These are phyloP conservation scores for Xestia xanthographa DNA, from an alignment of 2,888 invertebrate genomes.

Conservation along the genomic window DNA sequence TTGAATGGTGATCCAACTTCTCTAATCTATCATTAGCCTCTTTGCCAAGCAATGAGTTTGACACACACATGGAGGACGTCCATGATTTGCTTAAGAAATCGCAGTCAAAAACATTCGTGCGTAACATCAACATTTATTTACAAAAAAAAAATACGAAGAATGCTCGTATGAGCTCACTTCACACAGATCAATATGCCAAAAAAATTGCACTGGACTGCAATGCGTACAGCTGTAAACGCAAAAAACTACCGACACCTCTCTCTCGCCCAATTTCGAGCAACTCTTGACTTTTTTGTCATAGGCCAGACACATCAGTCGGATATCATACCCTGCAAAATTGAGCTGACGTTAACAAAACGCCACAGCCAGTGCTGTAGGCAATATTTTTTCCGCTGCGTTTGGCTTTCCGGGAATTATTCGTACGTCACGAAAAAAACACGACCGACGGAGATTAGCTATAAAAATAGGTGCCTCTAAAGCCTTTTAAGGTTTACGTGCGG, in stretches of 20 bases:
- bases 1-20: not conserved
- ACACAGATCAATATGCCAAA: slow-evolving; percentile 19
- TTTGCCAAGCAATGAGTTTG: not conserved
- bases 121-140: not conserved
- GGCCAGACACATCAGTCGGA: slow-evolving; percentile 68
- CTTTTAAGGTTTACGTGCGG: slow-evolving; percentile 22
- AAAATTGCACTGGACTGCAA: slow-evolving; percentile 23
- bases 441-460: slow-evolving; percentile 46
- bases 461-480: slow-evolving; percentile 49
- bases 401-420: slow-evolving; percentile 65
- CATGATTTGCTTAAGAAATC: not conserved
- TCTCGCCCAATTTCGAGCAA: slow-evolving; percentile 56
- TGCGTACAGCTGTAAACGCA: slow-evolving; percentile 40
- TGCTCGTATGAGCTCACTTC: not conserved
- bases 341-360: slow-evolving; percentile 67
- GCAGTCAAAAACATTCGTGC: not conserved
- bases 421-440: slow-evolving; percentile 52
- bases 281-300: slow-evolving; percentile 68
- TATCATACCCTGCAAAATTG: slow-evolving; percentile 72
- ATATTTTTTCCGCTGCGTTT: slow-evolving; percentile 71
- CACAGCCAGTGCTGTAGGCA: slow-evolving; percentile 56
- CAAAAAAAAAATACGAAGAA: not conserved
- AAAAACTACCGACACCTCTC: slow-evolving; percentile 49
- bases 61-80: not conserved
- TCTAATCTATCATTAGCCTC: not conserved